Base-by-base conservation (phyloP, 1,140 invertebrate species). In the Temnothorax curvispinosus region DNA sequence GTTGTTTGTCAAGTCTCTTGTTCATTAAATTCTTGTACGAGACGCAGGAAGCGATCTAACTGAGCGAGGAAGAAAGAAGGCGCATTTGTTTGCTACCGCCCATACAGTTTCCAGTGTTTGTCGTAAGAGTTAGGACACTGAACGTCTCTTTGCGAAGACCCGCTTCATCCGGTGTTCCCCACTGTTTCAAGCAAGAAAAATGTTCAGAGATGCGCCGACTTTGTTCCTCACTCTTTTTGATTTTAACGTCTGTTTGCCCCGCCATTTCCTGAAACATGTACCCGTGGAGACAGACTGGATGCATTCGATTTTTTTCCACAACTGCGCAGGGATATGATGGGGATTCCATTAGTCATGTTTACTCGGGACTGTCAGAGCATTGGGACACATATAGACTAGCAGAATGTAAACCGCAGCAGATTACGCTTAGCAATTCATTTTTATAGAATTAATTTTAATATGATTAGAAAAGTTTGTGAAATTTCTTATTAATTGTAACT, bases 81-180 rank as follows among this genome's bases (percentile, higher is more conserved):
- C 32, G 88, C 86, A 77, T 91, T 93, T 92, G 89, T 93, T 93
- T 94, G 92, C 93, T 78, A 76, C 86, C 89, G 88, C 85, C 89
- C 89, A 89, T 88, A 76, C 85, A 72, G 85, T 86, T 87, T 72
- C 87, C 81, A 81, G 54, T 93, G 92, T 94, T 94, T 94, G 92
- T 92, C 92, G 85, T 93, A 90, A 76, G 90, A 92, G 93, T 94
- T 94, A 93, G 90, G 88, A 91, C 89, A 80, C 71, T 71, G 87
- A 52, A 84, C 64, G 74, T 76, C 47, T 72, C 65, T 56, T 54
- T 74, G 87, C 85, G 71, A 89, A 91, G 81, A 50, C 67, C 87
- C 84, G 84, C 71, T 88, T 75, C 76, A 62, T 80, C 65, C 52
- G 44, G 47, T 21, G 47, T 84, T 58, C 32, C 64, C 18, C 76